phyloP scores from a whole-genome alignment of 2,113 vertebrate genomes.

The Herpailurus yagouaroundi region DNA sequence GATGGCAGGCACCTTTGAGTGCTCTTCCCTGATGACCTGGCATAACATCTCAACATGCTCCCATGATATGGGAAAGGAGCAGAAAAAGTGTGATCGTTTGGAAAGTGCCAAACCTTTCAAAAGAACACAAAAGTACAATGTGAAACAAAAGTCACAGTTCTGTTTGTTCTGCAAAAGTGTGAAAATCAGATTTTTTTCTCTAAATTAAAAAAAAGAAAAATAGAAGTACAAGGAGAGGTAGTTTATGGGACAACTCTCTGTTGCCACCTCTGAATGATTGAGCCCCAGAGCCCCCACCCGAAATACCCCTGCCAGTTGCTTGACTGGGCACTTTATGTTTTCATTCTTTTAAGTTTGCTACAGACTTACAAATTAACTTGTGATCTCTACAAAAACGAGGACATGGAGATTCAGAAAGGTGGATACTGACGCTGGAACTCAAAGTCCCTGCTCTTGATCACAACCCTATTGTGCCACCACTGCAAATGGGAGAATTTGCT shows the following conservation, averaged over 20 bases:
- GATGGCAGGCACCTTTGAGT: rapidly evolving
- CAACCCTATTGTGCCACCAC: too few relatives aligned
- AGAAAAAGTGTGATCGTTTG: not conserved
- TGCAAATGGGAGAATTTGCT: not conserved
- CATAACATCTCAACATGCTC: not conserved
- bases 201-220: not conserved
- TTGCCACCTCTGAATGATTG: not conserved
- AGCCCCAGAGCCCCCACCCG: not conserved
- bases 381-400: not conserved
- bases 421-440: not conserved
- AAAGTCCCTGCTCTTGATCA: not conserved
- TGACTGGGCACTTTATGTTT: not conserved
- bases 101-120: not conserved
- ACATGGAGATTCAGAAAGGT: not conserved
- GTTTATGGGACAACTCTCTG: not conserved
- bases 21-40: not conserved
- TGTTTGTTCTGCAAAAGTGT: not conserved
- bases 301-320: not conserved
- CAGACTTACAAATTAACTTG: not conserved
- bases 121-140: not conserved
- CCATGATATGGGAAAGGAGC: not conserved
- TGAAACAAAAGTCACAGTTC: not conserved
- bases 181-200: not conserved
- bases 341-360: not conserved
- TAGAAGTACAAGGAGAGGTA: not conserved